Base-by-base conservation (phyloP, 2,113 vertebrate species). In the Poeciliopsis retropinna region DNA sequence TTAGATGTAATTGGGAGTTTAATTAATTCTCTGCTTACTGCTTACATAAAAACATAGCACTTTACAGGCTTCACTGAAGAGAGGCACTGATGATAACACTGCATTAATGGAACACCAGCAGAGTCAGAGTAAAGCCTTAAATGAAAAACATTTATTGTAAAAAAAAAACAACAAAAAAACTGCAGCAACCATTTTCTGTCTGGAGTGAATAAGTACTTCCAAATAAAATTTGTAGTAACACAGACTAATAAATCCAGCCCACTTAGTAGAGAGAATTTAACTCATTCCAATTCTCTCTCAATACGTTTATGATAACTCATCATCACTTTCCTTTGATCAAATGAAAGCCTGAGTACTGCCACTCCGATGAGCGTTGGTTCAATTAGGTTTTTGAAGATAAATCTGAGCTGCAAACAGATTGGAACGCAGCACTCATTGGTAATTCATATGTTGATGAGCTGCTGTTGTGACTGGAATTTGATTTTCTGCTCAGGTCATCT, bases 31-130 rank as follows among this genome's bases (percentile, higher is more conserved):
- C 19, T 70, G 9, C 25, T 30, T 32, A 71, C 64, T 65, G 75
- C 86, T 85, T 71, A 70, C 1, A 14, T 84, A 93, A 90, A 93
- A 92, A 92, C 94, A 92, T 87, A 96, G 95, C 95, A 96, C 94
- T 96, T 95, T 73, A 95, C 87, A 95, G 93, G 91, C 89, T 95
- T 97, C 95, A 97, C 96, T 93, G 67, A 85, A 70, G 81, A 73
- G 70, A 81, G 39, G 63, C 75, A 75, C 31, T 51, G 19, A 15
- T 75, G 27, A 70, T 51, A 73, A 81, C 28, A 67, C 31, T 19
- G 2, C 1, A 1, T n/a, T 47, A 69, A 81, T 74, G 1, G 79
- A 69, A 76, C 37, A 73, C 30, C 57, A 54, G 32, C 6, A 30
- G 28, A 69, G 19, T 54, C 60, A 57, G 44, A 29, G 67, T 30